Evolutionary conservation across 2,797 vertebrate species (phyloP), one percentile per base, ranked within the genome.

Genomic region (Trematomus bernacchii): DNA sequence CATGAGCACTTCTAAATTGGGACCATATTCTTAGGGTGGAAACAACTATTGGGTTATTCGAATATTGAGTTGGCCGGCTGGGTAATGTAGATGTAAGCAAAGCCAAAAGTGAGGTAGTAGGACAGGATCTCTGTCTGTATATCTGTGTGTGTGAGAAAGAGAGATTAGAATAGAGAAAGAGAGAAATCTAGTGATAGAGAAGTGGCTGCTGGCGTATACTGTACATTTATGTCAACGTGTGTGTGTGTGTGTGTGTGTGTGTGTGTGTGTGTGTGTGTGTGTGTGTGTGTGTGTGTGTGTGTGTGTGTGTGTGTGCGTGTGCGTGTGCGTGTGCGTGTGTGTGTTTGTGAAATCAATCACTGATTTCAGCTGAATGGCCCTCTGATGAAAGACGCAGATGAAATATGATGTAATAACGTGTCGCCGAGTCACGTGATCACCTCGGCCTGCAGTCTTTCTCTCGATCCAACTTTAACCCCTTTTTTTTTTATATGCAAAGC

Each of bases 391-490:
- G 76, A 85, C 84, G 86, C 86, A 86, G 58, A 82, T 75, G 67
- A 76, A 85, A 85, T 65, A 81, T 92, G 87, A 91, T 92, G 90
- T 88, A 92, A 90, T 83, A 86, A 85, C 82, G 85, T 69, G 68
- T 83, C 18, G 13, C 66, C 3, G 3, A 16, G 66, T 93, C 89
- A 91, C 69, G 43, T 90, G 93, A 93, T 85, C 65, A 65, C 77
- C 67, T 77, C 54, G 47, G 73, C 77, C 78, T 58, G 10, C 48
- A 82, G 77, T 82, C 86, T 84, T 73, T 89, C 83, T 76, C 67
- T 77, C 74, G 19, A 65, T 77, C 33, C 55, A 77, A 83, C 71
- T 79, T 67, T 68, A 61, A 9, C n/a, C 1, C 14, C 21, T 23
- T 23, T 57, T 15, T 30, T n/a, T 30, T 23, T 23, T 57, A 55